These are phyloP conservation scores for Philaenus spumarius DNA, from an alignment of 1,140 invertebrate species.

Conservation along the genomic window DNA sequence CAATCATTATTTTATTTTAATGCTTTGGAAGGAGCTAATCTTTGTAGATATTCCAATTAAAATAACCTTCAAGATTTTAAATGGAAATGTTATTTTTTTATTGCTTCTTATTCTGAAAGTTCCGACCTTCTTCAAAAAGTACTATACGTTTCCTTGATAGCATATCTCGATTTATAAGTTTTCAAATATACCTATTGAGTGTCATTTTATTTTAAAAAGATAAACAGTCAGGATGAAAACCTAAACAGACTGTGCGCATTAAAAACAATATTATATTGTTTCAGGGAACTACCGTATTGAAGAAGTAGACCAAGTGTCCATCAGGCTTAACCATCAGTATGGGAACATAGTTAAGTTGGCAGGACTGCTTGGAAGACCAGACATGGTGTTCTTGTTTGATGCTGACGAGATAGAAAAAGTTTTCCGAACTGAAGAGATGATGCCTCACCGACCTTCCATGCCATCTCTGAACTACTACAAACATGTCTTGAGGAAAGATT, in stretches of 20 bases:
- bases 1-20: too few species aligned
- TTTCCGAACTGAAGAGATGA: conserved; percentile 63
- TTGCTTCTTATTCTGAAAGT: not conserved
- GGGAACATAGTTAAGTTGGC: conserved; percentile 66
- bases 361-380: conserved; percentile 65
- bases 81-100: too few species aligned
- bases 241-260: not conserved
- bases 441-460: conserved; percentile 71
- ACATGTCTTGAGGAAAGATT: conserved; percentile 61
- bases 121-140: not conserved
- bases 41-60: too few species aligned
- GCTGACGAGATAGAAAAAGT: conserved; percentile 68
- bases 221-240: not conserved
- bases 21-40: too few species aligned
- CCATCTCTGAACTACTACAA: conserved; percentile 73
- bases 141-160: not conserved
- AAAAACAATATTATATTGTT: conserved; percentile 1
- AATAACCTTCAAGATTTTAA: too few species aligned
- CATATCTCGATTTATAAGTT: not conserved
- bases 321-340: conserved; percentile 54
- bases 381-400: conserved; percentile 70
- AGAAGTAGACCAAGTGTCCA: conserved; percentile 65
- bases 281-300: conserved; percentile 64
- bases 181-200: not conserved
- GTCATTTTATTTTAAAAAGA: not conserved